Conservation (phyloP, 2,888 invertebrate genomes). For the Elegia similella region DNA sequence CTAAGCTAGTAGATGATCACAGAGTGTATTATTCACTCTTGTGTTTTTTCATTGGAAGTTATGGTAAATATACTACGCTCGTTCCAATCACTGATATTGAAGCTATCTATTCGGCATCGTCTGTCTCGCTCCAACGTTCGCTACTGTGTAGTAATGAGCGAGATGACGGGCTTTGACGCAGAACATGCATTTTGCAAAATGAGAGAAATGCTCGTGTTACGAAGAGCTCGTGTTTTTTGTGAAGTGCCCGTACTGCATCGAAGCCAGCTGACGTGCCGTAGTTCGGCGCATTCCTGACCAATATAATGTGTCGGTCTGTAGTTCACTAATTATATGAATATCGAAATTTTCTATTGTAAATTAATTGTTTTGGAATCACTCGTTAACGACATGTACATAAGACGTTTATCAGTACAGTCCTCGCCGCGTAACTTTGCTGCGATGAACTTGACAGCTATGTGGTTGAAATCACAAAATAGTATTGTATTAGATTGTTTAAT, state of each 20-base stretch:
- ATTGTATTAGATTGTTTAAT: too few relatives aligned
- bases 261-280: conserved; percentile 1
- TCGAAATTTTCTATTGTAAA: conserved; percentile 23
- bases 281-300: conserved; percentile 22
- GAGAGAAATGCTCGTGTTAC: too few relatives aligned
- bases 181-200: too few relatives aligned
- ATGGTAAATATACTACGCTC: too few relatives aligned
- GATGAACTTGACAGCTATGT: neutral
- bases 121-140: conserved; percentile 23
- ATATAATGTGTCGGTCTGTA: conserved; percentile 24
- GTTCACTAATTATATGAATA: conserved; percentile 22
- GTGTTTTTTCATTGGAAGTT: too few relatives aligned
- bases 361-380: conserved; percentile 19
- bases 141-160: conserved; percentile 24
- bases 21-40: too few relatives aligned
- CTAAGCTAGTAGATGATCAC: too few relatives aligned
- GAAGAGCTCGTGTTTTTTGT: too few relatives aligned
- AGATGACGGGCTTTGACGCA: neutral
- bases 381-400: conserved; percentile 19
- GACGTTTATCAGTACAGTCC: conserved; percentile 6
- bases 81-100: too few relatives aligned
- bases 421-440: neutral
- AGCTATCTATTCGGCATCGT: neutral
- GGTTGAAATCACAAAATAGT: too few relatives aligned
- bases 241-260: too few relatives aligned